Percentiles rank a stretch among this genome's conserved stretches.
Evolutionary conservation across 30 jellyfish, hydroid and myxozoan genomes (phyloP).

Genomic region (Aurelia coerulea): DNA sequence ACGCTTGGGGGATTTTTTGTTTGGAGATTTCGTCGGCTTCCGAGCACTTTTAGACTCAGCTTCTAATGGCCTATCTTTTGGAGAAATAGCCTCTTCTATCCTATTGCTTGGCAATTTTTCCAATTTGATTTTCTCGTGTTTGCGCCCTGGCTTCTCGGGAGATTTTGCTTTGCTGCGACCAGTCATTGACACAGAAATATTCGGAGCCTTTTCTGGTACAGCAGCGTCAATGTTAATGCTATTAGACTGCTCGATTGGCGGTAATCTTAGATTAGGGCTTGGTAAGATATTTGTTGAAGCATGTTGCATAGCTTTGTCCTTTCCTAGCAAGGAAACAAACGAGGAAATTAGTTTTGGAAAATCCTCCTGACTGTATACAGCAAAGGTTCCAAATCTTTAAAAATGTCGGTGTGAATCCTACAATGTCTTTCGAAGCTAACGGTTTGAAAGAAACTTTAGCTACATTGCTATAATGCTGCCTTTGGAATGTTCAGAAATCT

Average conservation of each 20-base stretch:
- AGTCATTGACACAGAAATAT: too few species aligned
- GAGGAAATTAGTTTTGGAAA: conserved; percentile 5
- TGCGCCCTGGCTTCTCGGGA: neutral
- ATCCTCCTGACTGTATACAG: neutral
- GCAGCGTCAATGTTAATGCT: too few species aligned
- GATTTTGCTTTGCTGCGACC: too few species aligned
- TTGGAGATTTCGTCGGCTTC: conserved; percentile 29
- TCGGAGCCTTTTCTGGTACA: too few species aligned
- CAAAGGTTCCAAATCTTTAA: neutral
- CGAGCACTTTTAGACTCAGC: neutral
- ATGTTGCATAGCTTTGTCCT: conserved; percentile 56
- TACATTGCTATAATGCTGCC: too few species aligned
- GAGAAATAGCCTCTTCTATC: too few species aligned
- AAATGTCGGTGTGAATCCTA: too few species aligned
- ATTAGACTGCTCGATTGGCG: conserved; percentile 7
- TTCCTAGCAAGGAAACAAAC: conserved; percentile 61
- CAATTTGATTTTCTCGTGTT: neutral
- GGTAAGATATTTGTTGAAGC: conserved; percentile 14
- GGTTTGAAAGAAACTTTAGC: too few species aligned
- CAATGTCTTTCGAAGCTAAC: too few species aligned
- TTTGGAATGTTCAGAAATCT: too few species aligned
- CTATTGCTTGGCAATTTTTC: neutral
- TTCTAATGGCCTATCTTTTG: too few species aligned
- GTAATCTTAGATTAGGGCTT: conserved; percentile 37
- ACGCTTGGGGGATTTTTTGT: conserved; percentile 22